phyloP scores from a whole-genome alignment of 2,888 invertebrate species.

The Pollenia labialis region DNA sequence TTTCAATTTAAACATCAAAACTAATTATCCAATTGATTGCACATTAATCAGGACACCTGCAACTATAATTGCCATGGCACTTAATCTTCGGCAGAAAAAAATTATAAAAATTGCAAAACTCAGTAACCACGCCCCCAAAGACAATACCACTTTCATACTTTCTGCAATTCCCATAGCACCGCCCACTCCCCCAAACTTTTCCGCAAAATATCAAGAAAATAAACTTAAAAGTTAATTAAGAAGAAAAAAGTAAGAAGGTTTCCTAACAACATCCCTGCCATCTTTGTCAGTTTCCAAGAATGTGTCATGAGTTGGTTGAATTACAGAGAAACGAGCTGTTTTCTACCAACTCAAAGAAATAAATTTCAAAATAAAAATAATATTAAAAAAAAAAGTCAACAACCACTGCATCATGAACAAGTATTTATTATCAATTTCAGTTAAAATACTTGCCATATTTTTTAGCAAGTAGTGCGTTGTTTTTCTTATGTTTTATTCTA shows the following conservation, averaged over 20 bases:
- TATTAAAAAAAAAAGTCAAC: not conserved
- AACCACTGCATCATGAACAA: constrained; percentile 39
- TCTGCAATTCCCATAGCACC: not conserved
- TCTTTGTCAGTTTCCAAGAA: constrained; percentile 29
- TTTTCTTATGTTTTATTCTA: constrained; percentile 13
- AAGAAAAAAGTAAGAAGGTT: constrained; percentile 38
- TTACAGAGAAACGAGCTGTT: not conserved
- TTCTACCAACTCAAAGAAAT: not conserved
- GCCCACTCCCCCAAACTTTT: not conserved
- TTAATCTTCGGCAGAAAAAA: not conserved
- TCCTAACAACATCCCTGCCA: constrained; percentile 25
- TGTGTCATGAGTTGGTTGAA: constrained; percentile 16
- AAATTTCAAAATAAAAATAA: not conserved
- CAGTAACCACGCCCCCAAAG: constrained; percentile 12
- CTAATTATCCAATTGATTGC: constrained; percentile 56
- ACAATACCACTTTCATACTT: not conserved
- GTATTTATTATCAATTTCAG: constrained; percentile 70
- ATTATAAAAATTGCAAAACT: constrained; percentile 24
- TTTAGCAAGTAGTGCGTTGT: constrained; percentile 27
- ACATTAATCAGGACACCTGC: constrained; percentile 49
- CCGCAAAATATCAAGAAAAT: constrained; percentile 29
- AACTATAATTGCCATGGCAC: constrained; percentile 13
- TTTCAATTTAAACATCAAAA: constrained; percentile 39
- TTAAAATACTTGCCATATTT: constrained; percentile 56
- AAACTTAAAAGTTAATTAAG: constrained; percentile 63